Evolutionary conservation across 2,888 invertebrate genomes (phyloP).

Genomic region (Amphiduros pacificus): DNA sequence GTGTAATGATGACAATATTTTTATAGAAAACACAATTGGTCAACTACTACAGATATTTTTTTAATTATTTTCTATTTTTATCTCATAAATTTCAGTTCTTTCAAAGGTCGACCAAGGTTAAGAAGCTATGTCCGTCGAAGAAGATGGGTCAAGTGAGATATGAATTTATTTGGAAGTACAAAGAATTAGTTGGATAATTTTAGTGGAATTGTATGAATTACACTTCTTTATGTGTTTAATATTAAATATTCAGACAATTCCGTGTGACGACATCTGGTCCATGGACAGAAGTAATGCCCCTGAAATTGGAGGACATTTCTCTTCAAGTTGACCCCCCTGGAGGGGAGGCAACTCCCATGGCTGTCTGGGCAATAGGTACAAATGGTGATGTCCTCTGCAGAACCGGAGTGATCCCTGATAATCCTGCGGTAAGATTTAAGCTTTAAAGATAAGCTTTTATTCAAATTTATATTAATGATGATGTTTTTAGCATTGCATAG

Average conservation of each 20-base stretch:
- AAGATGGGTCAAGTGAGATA: slow-evolving; percentile 67
- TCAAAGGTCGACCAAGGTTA: slow-evolving; percentile 82
- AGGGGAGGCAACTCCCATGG: slow-evolving; percentile 53
- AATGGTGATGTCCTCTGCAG: slow-evolving; percentile 85
- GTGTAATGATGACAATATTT: not conserved
- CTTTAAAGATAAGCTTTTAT: no score
- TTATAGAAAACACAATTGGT: not conserved
- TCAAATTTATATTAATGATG: no score
- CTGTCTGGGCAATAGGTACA: slow-evolving; percentile 78
- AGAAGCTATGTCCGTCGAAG: slow-evolving; percentile 86
- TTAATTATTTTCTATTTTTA: not conserved
- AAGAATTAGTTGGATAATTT: not conserved
- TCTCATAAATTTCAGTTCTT: slow-evolving; percentile 65
- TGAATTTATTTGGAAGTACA: not conserved
- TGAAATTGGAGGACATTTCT: slow-evolving; percentile 80
- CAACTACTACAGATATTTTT: no score
- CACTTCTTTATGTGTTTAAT: slow-evolving; percentile 57
- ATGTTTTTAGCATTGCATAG: no score
- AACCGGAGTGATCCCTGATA: slow-evolving; percentile 73
- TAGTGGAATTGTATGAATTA: not conserved
- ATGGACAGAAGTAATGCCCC: slow-evolving; percentile 85
- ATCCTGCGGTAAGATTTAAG: slow-evolving; percentile 78
- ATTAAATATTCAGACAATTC: slow-evolving; percentile 79
- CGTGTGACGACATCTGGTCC: slow-evolving; percentile 82
- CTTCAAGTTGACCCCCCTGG: slow-evolving; percentile 66